These are phyloP conservation scores for Phocides pigmalion DNA, from an alignment of 1,140 invertebrate genomes.

Conservation along the genomic window DNA sequence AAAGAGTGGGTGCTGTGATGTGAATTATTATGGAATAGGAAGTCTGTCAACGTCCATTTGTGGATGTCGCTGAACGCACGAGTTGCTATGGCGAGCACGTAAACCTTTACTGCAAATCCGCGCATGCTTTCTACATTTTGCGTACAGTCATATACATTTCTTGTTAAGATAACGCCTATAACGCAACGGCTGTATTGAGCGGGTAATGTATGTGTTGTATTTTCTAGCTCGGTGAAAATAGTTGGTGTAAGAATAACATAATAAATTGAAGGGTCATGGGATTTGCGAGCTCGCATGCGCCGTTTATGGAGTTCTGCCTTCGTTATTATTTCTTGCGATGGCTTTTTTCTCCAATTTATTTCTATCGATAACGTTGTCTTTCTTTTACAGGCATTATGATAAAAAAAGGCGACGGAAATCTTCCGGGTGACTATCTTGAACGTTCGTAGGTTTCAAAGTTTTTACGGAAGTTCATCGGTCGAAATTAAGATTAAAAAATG, in stretches of 20 bases:
- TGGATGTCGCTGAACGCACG: constrained; percentile 33
- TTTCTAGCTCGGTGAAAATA: background rate
- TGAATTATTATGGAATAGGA: constrained; percentile 40
- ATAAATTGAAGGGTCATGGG: constrained; percentile 31
- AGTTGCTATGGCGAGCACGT: constrained; percentile 42
- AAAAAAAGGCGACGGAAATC: background rate
- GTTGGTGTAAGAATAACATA: background rate
- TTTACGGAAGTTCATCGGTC: no score
- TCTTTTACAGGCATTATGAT: background rate
- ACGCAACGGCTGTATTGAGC: background rate
- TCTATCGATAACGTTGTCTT: constrained; percentile 7
- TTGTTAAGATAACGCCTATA: background rate
- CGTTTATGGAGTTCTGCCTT: constrained; percentile 28
- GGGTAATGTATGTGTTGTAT: constrained; percentile 16
- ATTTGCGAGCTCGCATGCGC: constrained; percentile 27
- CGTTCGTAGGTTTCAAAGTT: no score
- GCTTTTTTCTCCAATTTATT: constrained; percentile 25
- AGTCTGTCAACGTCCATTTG: constrained; percentile 48
- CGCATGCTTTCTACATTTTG: constrained; percentile 7
- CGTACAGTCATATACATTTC: constrained; percentile 9
- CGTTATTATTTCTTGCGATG: constrained; percentile 29
- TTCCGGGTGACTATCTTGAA: background rate
- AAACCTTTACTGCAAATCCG: constrained; percentile 25
- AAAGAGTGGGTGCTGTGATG: constrained; percentile 27
- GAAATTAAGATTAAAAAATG: no score